These are phyloP conservation scores for Corythucha ciliata DNA, from an alignment of 2,888 invertebrate species.

Conservation along the genomic window DNA sequence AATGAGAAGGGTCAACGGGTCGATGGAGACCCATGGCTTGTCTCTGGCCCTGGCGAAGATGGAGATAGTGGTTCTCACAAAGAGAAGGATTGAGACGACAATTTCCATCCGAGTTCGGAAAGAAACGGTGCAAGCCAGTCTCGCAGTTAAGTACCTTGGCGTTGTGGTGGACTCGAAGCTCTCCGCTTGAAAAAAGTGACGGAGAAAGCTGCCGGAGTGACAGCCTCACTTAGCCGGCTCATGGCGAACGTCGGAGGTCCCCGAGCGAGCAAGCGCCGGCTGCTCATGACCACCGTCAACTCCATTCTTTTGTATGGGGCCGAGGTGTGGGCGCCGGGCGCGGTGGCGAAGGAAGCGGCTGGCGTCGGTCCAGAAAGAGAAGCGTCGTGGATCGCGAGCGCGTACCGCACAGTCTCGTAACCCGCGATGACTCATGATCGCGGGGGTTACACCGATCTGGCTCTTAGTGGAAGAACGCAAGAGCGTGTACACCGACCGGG, in stretches of 20 bases:
- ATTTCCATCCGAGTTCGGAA: neutral
- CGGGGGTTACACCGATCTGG: too few species aligned
- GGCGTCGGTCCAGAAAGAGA: slow-evolving; percentile 23
- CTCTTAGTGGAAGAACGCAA: too few species aligned
- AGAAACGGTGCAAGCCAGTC: neutral
- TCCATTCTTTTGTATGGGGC: slow-evolving; percentile 5
- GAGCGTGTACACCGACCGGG: too few species aligned
- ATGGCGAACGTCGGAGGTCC: slow-evolving; percentile 9
- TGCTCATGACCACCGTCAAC: slow-evolving; percentile 2
- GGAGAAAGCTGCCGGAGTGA: neutral
- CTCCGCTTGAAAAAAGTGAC: neutral
- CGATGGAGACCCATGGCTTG: slow-evolving; percentile 28
- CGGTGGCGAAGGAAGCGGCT: slow-evolving; percentile 30
- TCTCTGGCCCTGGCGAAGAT: slow-evolving; percentile 30
- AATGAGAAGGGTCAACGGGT: slow-evolving; percentile 20
- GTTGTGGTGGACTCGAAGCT: slow-evolving; percentile 12
- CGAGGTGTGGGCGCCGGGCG: slow-evolving; percentile 10
- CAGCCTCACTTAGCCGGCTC: neutral
- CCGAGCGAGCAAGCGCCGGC: neutral
- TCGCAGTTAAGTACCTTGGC: slow-evolving; percentile 14
- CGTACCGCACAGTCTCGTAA: slow-evolving; percentile 7
- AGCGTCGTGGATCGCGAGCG: neutral
- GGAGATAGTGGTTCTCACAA: slow-evolving; percentile 22
- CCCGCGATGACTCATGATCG: too few species aligned
- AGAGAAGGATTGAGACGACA: neutral